Evolutionary conservation across 1,140 invertebrate genomes (phyloP).

Genomic region (Myzus persicae): DNA sequence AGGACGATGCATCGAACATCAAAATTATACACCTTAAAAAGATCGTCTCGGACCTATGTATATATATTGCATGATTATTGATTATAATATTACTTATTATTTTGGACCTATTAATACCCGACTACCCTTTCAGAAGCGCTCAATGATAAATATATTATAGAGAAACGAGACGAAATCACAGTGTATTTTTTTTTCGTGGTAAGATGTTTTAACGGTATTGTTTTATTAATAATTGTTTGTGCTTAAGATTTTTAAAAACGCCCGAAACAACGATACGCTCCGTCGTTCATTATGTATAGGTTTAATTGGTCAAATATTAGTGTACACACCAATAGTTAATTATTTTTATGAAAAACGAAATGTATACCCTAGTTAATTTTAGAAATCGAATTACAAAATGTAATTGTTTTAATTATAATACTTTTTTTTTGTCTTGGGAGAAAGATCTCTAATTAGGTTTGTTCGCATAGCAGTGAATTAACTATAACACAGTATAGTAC

Average conservation of each 20-base stretch:
- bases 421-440: neutral
- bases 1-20: neutral
- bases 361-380: neutral
- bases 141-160: neutral
- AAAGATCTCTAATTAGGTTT: neutral
- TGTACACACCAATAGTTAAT: neutral
- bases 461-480: neutral
- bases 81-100: conserved; percentile 12
- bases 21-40: neutral
- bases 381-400: neutral
- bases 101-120: neutral
- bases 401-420: conserved; percentile 8
- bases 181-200: neutral
- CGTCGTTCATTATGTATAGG: neutral
- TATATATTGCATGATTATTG: neutral
- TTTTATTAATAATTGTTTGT: neutral
- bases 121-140: neutral
- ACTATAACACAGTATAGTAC: neutral
- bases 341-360: neutral
- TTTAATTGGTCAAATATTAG: neutral
- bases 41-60: neutral
- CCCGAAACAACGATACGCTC: neutral
- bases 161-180: neutral
- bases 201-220: neutral
- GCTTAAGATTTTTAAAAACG: neutral